phyloP scores from a whole-genome alignment of 2,888 invertebrate genomes.

The Harpalus rubripes region DNA sequence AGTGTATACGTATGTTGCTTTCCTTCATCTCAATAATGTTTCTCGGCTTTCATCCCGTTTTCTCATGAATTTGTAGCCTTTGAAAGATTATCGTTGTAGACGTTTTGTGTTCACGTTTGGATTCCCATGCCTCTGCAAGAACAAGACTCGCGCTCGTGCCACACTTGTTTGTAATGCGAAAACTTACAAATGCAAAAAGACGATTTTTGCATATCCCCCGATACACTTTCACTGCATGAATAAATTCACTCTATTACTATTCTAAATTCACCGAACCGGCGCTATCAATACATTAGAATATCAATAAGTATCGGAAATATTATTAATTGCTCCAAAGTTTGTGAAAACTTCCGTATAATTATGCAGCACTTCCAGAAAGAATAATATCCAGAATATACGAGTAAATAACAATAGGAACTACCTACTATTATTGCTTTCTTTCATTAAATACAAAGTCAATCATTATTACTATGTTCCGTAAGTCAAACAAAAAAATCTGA shows the following conservation, averaged over 20 bases:
- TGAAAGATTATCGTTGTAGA: slow-evolving; percentile 62
- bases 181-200: slow-evolving; percentile 51
- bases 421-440: too few relatives aligned
- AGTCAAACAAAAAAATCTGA: too few relatives aligned
- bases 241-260: slow-evolving; percentile 16
- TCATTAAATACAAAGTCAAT: too few relatives aligned
- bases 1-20: slow-evolving; percentile 68
- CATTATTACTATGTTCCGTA: too few relatives aligned
- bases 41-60: slow-evolving; percentile 70
- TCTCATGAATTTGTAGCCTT: slow-evolving; percentile 70
- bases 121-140: slow-evolving; percentile 5
- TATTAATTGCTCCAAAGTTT: not conserved
- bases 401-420: too few relatives aligned
- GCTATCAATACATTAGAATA: not conserved
- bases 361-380: too few relatives aligned
- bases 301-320: not conserved
- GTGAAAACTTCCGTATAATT: too few relatives aligned
- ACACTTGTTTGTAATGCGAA: slow-evolving; percentile 50
- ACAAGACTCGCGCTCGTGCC: slow-evolving; percentile 19
- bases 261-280: not conserved
- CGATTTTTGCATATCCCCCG: slow-evolving; percentile 26
- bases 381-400: too few relatives aligned
- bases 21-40: slow-evolving; percentile 72
- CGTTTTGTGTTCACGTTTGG: slow-evolving; percentile 61
- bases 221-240: slow-evolving; percentile 50